Evolutionary conservation across 2,888 invertebrate genomes (phyloP).

Genomic region (Philaethria dido): DNA sequence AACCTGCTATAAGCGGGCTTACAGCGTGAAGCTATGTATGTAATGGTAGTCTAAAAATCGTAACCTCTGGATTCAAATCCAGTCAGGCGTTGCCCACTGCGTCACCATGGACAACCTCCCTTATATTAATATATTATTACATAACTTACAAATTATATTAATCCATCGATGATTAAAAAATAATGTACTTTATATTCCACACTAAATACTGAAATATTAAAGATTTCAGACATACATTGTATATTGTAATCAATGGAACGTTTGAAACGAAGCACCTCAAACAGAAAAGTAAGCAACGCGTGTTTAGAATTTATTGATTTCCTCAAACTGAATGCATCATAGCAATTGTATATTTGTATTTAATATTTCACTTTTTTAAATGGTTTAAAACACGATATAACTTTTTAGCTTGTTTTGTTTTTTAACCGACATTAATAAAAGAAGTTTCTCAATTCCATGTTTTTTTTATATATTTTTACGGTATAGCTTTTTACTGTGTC

Average conservation of each 20-base stretch:
- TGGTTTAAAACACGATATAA: neutral
- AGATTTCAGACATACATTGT: neutral
- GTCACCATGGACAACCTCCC: no score
- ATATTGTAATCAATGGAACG: neutral
- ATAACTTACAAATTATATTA: neutral
- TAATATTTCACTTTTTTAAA: slow-evolving; percentile 1
- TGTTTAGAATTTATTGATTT: slow-evolving; percentile 9
- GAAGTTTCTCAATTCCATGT: no score
- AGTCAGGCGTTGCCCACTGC: no score
- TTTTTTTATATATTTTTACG: no score
- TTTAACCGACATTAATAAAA: no score
- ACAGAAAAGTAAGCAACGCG: slow-evolving; percentile 8
- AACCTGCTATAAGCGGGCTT: no score
- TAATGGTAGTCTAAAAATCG: no score
- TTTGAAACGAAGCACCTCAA: neutral
- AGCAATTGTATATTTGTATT: neutral
- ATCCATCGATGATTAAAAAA: neutral
- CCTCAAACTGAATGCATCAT: neutral
- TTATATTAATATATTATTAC: no score
- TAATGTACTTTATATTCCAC: neutral
- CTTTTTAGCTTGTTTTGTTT: no score
- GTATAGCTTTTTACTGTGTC: no score
- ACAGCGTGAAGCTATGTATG: no score
- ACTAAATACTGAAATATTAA: neutral
- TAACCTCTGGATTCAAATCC: no score